Percentiles rank a stretch among this genome's conserved stretches.
phyloP scores from a whole-genome alignment of 2,113 vertebrate genomes.

The Eublepharis macularius region DNA sequence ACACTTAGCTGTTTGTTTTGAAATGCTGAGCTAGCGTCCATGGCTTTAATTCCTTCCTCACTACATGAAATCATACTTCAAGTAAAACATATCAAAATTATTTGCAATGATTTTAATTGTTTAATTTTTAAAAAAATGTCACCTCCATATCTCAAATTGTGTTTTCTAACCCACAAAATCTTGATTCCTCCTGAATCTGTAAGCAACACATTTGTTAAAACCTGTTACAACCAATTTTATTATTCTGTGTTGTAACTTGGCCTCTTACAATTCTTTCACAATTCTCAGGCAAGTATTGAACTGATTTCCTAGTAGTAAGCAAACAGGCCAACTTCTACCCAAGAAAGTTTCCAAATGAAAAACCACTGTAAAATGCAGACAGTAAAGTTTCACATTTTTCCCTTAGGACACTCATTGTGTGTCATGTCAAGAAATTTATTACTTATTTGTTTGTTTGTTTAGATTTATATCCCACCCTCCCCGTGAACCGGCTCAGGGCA shows the following conservation, averaged over 20 bases:
- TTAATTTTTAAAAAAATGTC: too few relatives aligned
- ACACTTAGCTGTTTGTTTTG: not conserved
- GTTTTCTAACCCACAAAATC: not conserved
- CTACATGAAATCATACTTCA: not conserved
- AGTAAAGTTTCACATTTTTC: not conserved
- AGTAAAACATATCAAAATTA: not conserved
- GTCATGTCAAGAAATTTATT: not conserved
- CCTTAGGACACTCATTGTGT: constrained; percentile 15
- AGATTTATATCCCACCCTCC: too few relatives aligned
- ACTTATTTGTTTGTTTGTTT: too few relatives aligned
- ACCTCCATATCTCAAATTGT: not conserved
- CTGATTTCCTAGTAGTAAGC: not conserved
- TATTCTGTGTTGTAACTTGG: not conserved
- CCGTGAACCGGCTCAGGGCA: too few relatives aligned
- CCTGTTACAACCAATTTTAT: not conserved
- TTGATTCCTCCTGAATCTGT: not conserved
- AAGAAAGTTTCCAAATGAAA: not conserved
- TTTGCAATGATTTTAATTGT: too few relatives aligned
- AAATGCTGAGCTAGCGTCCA: not conserved
- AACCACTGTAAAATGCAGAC: not conserved
- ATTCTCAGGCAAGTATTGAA: not conserved
- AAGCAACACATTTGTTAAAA: not conserved
- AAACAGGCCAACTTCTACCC: not conserved
- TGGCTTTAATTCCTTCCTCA: not conserved
- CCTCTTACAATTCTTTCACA: not conserved